Conservation (phyloP, 23 tunicate genomes). For the Styela clava region DNA sequence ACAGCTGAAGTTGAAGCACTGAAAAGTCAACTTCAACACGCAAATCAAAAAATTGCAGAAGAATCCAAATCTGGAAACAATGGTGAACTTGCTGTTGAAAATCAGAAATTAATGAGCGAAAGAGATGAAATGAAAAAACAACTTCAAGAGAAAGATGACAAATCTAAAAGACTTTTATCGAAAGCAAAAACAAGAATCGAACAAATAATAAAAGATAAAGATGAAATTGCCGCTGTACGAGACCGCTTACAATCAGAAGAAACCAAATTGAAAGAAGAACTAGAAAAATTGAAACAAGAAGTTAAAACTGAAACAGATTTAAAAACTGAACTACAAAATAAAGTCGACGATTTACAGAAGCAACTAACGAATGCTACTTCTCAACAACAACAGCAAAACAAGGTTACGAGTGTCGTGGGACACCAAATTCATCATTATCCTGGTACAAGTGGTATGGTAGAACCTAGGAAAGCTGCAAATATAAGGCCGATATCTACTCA, state of each 20-base stretch:
- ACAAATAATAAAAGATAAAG: conserved; percentile 64
- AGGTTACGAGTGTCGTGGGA: conserved; percentile 31
- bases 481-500: conserved; percentile 60
- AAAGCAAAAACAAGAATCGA: conserved; percentile 70
- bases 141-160: conserved; percentile 69
- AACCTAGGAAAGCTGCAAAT: conserved; percentile 58
- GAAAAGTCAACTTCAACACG: conserved; percentile 14
- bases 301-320: conserved; percentile 46
- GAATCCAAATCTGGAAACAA: conserved; percentile 12
- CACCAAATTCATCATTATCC: conserved; percentile 12
- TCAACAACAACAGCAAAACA: conserved; percentile 30
- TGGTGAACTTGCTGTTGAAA: background rate
- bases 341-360: conserved; percentile 75
- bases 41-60: background rate
- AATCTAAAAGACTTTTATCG: conserved; percentile 45
- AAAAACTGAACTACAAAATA: conserved; percentile 53
- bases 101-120: conserved; percentile 9
- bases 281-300: conserved; percentile 33
- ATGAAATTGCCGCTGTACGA: conserved; percentile 42
- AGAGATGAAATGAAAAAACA: conserved; percentile 48
- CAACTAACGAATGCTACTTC: conserved; percentile 17
- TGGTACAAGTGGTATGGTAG: conserved; percentile 22
- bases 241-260: conserved; percentile 44
- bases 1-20: conserved; percentile 11
- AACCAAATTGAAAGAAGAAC: conserved; percentile 27